Percentiles rank a stretch among this genome's conserved stretches.
Conservation (phyloP, 2,888 invertebrate species). For the Elmis aenea region DNA sequence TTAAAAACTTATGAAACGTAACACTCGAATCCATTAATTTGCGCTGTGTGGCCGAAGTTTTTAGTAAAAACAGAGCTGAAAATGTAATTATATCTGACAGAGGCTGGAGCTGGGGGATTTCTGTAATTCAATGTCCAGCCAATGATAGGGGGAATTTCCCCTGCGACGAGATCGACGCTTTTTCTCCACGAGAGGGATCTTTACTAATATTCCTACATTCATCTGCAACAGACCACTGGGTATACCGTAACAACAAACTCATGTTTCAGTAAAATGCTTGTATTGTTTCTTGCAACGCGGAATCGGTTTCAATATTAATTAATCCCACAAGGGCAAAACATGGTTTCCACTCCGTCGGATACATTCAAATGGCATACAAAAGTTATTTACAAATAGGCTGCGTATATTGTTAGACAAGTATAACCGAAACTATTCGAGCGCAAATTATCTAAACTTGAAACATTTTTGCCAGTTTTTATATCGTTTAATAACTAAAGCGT, state of each 20-base stretch:
- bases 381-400: no score
- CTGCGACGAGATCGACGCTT: slow-evolving; percentile 19
- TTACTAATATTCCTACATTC: slow-evolving; percentile 18
- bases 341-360: background rate
- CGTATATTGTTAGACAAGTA: no score
- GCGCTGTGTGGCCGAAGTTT: slow-evolving; percentile 25
- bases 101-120: slow-evolving; percentile 23
- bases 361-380: background rate
- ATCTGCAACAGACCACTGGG: slow-evolving; percentile 10
- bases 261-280: slow-evolving; percentile 12
- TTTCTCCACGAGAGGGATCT: slow-evolving; percentile 15
- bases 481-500: no score
- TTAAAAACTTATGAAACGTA: slow-evolving; percentile 15
- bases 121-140: slow-evolving; percentile 24
- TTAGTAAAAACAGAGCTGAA: slow-evolving; percentile 30
- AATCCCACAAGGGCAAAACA: slow-evolving; percentile 8
- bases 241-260: slow-evolving; percentile 16
- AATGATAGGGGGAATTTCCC: slow-evolving; percentile 22
- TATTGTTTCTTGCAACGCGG: slow-evolving; percentile 7
- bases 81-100: slow-evolving; percentile 29
- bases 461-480: no score
- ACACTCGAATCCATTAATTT: slow-evolving; percentile 29
- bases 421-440: no score
- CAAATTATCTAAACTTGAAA: no score
- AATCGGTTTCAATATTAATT: slow-evolving; percentile 15